Percentiles rank a stretch among this genome's conserved stretches.
phyloP scores from a whole-genome alignment of 2,888 invertebrate genomes.

The Metallyticus violacea region DNA sequence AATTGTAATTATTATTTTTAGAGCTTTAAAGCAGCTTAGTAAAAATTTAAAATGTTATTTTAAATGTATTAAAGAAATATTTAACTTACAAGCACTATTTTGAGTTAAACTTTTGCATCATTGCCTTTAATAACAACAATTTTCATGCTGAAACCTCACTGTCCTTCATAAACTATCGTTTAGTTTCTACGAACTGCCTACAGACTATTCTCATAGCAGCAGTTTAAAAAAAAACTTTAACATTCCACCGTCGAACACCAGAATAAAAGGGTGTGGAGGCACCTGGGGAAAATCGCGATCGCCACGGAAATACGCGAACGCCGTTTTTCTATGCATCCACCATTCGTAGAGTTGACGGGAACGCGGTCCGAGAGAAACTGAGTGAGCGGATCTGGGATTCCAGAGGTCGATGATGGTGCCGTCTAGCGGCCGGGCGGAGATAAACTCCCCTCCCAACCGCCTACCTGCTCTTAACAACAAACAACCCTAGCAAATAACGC shows the following conservation, averaged over 20 bases:
- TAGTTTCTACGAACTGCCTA: no score
- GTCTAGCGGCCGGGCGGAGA: background rate
- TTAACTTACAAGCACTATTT: background rate
- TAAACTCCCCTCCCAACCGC: background rate
- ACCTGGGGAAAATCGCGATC: background rate
- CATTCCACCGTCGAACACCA: no score
- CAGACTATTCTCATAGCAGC: no score
- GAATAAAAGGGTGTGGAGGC: background rate
- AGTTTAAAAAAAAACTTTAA: no score
- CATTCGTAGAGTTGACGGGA: background rate
- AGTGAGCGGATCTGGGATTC: background rate
- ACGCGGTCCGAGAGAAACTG: background rate
- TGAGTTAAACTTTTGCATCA: background rate
- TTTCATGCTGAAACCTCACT: no score
- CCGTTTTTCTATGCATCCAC: background rate
- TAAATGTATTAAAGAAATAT: no score
- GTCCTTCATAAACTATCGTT: no score
- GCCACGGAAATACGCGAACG: background rate
- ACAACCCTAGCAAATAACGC: no score
- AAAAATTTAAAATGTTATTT: no score
- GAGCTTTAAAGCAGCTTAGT: no score
- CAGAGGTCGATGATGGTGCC: background rate
- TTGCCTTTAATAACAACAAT: no score
- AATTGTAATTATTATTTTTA: no score
- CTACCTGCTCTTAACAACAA: background rate